Conservation (phyloP, 2,888 invertebrate genomes). For the Sphinx pinastri region DNA sequence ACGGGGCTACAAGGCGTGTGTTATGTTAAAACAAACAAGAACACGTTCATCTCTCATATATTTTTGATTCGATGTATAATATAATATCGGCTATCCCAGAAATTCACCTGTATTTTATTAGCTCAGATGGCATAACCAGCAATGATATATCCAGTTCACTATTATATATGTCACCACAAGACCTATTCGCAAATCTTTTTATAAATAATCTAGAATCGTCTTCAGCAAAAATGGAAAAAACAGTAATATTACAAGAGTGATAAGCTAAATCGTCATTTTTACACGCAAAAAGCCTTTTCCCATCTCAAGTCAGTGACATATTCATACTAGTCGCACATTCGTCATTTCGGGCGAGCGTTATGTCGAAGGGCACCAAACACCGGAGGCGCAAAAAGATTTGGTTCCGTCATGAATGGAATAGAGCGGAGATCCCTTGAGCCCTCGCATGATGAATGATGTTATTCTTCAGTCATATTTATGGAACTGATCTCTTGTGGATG, state of each 20-base stretch:
- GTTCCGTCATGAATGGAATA: slow-evolving; percentile 67
- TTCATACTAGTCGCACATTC: slow-evolving; percentile 55
- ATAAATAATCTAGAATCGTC: too few relatives aligned
- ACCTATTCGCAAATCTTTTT: too few relatives aligned
- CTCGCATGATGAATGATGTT: slow-evolving; percentile 76
- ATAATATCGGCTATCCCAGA: too few relatives aligned
- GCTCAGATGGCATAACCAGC: too few relatives aligned
- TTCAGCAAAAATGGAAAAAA: neutral
- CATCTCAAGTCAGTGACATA: slow-evolving; percentile 44
- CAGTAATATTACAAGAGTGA: slow-evolving; percentile 23
- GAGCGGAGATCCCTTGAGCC: slow-evolving; percentile 73
- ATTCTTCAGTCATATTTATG: slow-evolving; percentile 72
- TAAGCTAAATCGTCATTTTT: slow-evolving; percentile 44
- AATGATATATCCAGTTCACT: too few relatives aligned
- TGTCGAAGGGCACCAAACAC: slow-evolving; percentile 57
- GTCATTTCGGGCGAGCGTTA: slow-evolving; percentile 54
- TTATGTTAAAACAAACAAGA: too few relatives aligned
- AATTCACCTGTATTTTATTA: too few relatives aligned
- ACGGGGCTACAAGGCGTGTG: too few relatives aligned
- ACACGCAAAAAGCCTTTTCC: slow-evolving; percentile 41
- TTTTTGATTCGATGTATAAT: too few relatives aligned
- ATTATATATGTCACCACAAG: too few relatives aligned
- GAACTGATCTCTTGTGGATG: slow-evolving; percentile 54
- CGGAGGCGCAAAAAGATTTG: slow-evolving; percentile 71
- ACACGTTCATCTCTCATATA: too few relatives aligned